Evolutionary conservation across 2,113 vertebrate species (phyloP), one percentile per base, ranked within the genome.

Genomic region (Pseudopipra pipra): DNA sequence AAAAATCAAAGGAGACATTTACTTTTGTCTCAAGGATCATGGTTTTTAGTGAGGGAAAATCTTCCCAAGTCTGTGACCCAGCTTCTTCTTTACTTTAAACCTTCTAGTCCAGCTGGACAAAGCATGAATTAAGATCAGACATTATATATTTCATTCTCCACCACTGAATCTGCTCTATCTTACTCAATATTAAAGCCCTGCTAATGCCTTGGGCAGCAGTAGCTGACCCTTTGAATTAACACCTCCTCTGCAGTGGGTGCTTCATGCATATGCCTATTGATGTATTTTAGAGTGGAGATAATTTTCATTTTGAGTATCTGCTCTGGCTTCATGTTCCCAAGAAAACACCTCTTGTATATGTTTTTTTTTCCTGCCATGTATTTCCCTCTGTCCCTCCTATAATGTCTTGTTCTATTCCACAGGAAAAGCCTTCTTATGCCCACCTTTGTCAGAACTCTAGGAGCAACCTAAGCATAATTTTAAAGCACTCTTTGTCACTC

Each of bases 161-260:
- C 28, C 63, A 21, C 79, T 27, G 65, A 93, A 68, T 77, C 43
- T 86, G 63, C 63, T 88, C 55, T 58, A 1, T 56, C 65, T 90
- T 18, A 27, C 94, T 66, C 89, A 72, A 1, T 71, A 87, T 71
- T 86, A 81, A 93, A 96, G 72, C 80, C 56, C 31, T 72, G 46
- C 28, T 78, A 27, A 78, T 4, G 77, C 96, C 88, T 85, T 58
- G 55, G 88, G 85, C 88, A 90, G 20, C 52, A 75, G 83, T 7
- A 81, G 58, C 88, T 76, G 90, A 90, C 90, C 90, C 92, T 93
- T 90, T 92, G 90, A 61, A 66, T 87, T 68, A 95, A 87, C 79
- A 63, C 76, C 65, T 88, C 65, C 30, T 94, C 88, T 70, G 86
- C 54, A 72, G 47, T 24, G 11, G 67, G 7, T 65, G 41, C 31